Percentiles rank a stretch among this genome's conserved stretches.
phyloP scores from a whole-genome alignment of 2,797 vertebrate genomes.

The Macropodus opercularis region DNA sequence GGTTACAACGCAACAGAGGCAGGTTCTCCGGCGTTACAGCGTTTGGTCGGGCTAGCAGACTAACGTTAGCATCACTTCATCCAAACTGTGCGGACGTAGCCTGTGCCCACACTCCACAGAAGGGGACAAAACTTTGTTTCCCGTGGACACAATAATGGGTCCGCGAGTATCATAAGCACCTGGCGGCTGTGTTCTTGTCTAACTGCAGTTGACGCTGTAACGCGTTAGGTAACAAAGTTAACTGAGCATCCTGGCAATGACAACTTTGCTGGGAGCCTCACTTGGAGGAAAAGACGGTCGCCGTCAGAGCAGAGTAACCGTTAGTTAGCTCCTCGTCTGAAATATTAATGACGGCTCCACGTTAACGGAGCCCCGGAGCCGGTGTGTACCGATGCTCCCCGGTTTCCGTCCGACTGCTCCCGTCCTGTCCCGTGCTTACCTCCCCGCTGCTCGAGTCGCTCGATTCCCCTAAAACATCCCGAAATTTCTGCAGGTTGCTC shows the following conservation, averaged over 20 bases:
- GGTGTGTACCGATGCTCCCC: slow-evolving; percentile 7
- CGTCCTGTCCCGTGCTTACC: slow-evolving; percentile 79
- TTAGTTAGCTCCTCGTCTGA: slow-evolving; percentile 51
- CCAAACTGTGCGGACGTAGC: slow-evolving; percentile 59
- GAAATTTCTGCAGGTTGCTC: slow-evolving; percentile 97
- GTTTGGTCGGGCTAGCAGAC: slow-evolving; percentile 48
- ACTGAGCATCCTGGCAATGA: slow-evolving; percentile 72
- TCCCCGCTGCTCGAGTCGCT: slow-evolving; percentile 94
- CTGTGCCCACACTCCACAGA: slow-evolving; percentile 33
- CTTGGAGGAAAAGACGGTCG: slow-evolving; percentile 48
- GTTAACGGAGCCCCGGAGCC: slow-evolving; percentile 15
- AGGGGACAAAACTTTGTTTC: slow-evolving; percentile 65
- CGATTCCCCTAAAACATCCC: slow-evolving; percentile 95
- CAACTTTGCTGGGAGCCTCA: slow-evolving; percentile 68
- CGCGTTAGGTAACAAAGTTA: slow-evolving; percentile 53
- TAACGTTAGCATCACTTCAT: slow-evolving; percentile 56
- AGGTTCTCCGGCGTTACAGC: slow-evolving; percentile 1
- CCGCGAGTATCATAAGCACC: background rate
- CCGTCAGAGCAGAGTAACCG: slow-evolving; percentile 34
- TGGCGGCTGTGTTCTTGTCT: background rate
- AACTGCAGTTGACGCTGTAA: slow-evolving; percentile 7
- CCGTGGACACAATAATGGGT: background rate
- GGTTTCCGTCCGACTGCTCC: slow-evolving; percentile 16
- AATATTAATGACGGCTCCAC: slow-evolving; percentile 4
- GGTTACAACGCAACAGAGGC: background rate